Conservation (phyloP, 2,888 invertebrate species). For the Andricus quercusramuli region DNA sequence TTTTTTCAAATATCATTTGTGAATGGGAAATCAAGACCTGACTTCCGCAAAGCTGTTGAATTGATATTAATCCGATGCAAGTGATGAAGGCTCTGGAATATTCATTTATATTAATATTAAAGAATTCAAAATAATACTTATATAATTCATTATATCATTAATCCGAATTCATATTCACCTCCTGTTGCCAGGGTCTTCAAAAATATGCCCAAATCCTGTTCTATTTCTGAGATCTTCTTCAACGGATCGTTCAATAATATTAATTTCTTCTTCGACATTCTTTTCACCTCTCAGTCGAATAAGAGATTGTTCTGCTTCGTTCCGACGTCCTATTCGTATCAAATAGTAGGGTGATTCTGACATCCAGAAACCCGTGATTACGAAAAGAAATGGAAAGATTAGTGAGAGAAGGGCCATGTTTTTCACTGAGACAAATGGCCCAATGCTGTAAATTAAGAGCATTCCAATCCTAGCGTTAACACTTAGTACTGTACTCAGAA, state of each 20-base stretch:
- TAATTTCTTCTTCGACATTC: neutral
- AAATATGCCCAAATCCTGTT: neutral
- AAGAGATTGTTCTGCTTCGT: neutral
- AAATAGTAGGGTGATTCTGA: slow-evolving; percentile 24
- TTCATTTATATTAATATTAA: neutral
- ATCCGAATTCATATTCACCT: neutral
- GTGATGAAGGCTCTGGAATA: neutral
- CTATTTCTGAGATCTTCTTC: neutral
- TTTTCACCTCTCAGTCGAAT: neutral
- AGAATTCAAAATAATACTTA: too few relatives aligned
- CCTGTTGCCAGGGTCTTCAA: neutral
- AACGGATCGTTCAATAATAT: neutral
- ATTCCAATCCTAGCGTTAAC: neutral
- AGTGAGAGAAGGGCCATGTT: neutral
- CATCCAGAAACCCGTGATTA: neutral
- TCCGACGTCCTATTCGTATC: neutral
- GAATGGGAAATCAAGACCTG: neutral
- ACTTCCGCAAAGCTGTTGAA: neutral
- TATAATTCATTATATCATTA: too few relatives aligned
- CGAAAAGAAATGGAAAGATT: neutral
- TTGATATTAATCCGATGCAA: neutral
- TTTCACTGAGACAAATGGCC: neutral
- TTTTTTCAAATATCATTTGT: neutral
- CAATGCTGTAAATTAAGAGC: neutral
- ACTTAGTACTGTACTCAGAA: slow-evolving; percentile 47